Conservation (phyloP, 2,888 invertebrate genomes). For the Vannuccia rotundouncinata region DNA sequence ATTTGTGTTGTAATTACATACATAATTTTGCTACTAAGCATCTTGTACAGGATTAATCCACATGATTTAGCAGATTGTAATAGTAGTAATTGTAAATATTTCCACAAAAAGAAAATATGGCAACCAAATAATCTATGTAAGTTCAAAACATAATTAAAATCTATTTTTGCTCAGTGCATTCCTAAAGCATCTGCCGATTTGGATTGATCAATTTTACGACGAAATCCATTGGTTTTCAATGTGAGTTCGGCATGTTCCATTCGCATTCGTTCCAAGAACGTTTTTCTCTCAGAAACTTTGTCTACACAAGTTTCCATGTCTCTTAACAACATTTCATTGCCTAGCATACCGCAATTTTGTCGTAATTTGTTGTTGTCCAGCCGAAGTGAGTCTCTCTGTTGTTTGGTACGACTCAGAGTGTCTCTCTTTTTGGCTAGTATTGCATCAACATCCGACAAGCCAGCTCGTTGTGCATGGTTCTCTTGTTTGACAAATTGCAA, state of each 20-base stretch:
- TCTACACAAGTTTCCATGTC: constrained; percentile 59
- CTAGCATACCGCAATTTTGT: constrained; percentile 59
- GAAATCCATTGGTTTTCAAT: constrained; percentile 50
- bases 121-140: too few relatives aligned
- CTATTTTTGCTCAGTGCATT: too few relatives aligned
- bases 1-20: too few relatives aligned
- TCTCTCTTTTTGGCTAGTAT: constrained; percentile 51
- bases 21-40: too few relatives aligned
- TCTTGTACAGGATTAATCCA: too few relatives aligned
- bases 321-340: constrained; percentile 58
- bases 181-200: constrained; percentile 38
- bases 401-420: constrained; percentile 55
- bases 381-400: constrained; percentile 57
- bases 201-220: constrained; percentile 53
- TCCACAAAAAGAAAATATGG: too few relatives aligned
- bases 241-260: constrained; percentile 53
- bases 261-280: constrained; percentile 49
- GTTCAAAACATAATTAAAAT: too few relatives aligned
- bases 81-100: too few relatives aligned
- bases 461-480: constrained; percentile 31
- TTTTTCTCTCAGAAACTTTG: constrained; percentile 46
- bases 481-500: constrained; percentile 56
- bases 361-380: constrained; percentile 56
- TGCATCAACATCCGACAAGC: constrained; percentile 27
- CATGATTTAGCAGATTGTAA: too few relatives aligned